phyloP scores from a whole-genome alignment of 2,113 vertebrate genomes.

The Typhlomys cinereus region DNA sequence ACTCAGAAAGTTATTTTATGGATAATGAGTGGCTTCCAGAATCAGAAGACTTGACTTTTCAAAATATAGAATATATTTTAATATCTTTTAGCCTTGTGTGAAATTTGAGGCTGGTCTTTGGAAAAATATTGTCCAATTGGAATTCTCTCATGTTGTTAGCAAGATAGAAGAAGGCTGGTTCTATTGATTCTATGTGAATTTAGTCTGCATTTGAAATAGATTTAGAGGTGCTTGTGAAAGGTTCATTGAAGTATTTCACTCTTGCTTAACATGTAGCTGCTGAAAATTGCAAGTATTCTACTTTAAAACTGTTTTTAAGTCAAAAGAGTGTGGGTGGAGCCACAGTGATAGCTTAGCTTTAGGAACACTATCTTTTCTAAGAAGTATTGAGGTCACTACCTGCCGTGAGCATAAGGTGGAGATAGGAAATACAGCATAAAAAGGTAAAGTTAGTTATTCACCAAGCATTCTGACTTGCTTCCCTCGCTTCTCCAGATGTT shows the following conservation, averaged over 20 bases:
- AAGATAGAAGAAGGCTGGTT: not conserved
- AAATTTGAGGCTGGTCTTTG: not conserved
- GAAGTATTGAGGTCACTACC: not conserved
- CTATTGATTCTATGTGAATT: not conserved
- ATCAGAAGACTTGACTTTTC: conserved; percentile 14
- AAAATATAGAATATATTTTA: not conserved
- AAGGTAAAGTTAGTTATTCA: not conserved
- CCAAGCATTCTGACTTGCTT: not conserved
- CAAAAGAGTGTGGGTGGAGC: not conserved
- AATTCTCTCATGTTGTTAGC: not conserved
- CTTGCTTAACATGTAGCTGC: not conserved
- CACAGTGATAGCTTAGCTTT: not conserved
- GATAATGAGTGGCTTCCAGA: not conserved
- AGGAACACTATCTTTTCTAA: not conserved
- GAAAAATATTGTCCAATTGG: not conserved
- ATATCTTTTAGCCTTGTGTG: not conserved
- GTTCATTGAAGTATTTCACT: not conserved
- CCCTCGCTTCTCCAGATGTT: not conserved
- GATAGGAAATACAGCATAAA: not conserved
- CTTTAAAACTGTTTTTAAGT: not conserved
- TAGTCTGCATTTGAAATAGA: conserved; percentile 26
- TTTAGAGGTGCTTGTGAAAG: not conserved
- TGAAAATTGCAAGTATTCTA: not conserved
- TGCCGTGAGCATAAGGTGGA: not conserved
- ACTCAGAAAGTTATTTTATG: not conserved